Evolutionary conservation across 2,888 invertebrate genomes (phyloP), one percentile per base, ranked within the genome.

Genomic region (Xylophagus ater): DNA sequence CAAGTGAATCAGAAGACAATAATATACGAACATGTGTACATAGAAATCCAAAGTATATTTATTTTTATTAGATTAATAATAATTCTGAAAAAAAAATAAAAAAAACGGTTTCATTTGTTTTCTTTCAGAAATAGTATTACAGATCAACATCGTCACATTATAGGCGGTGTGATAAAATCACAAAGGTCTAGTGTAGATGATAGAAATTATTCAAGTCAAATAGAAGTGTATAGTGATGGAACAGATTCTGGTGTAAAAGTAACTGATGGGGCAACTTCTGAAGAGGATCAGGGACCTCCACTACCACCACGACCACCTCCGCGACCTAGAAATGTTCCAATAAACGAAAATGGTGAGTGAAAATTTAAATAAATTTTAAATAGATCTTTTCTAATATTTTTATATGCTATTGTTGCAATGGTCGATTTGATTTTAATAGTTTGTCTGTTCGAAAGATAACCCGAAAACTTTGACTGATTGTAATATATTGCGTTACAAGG

Each of bases 261-360:
- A 21, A 53, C 51, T 23, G 53, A 52, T 43, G 49, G 51, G 25
- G 45, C 42, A 17, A 51, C 48, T 8, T 50, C 50, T 4, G 58
- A 55, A 15, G 58, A 60, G 38, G 59, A 64, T 46, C 54, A 58
- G 47, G 57, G 63, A 3, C 65, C 65, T 15, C 64, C 64, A 1
- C 40, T 64, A 42, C 65, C 64, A 14, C 65, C 65, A 25, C 52
- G 65, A 24, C 65, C 63, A 18, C 63, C 61, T 15, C 60, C 62
- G 13, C 43, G 51, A 14, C 47, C 49, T 1, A 47, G 52, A 26
- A 51, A 47, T 44, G 38, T 49, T 9, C 48, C 44, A 33, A 32
- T 45, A 37, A 47, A 43, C 47, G 48, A 48, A 31, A 45, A 43
- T 26, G 48, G 52, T 52, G 48, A 48, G 49, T 50, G n/a, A n/a